These are phyloP conservation scores for Musca domestica DNA, from an alignment of 1,140 invertebrate species.

Conservation along the genomic window DNA sequence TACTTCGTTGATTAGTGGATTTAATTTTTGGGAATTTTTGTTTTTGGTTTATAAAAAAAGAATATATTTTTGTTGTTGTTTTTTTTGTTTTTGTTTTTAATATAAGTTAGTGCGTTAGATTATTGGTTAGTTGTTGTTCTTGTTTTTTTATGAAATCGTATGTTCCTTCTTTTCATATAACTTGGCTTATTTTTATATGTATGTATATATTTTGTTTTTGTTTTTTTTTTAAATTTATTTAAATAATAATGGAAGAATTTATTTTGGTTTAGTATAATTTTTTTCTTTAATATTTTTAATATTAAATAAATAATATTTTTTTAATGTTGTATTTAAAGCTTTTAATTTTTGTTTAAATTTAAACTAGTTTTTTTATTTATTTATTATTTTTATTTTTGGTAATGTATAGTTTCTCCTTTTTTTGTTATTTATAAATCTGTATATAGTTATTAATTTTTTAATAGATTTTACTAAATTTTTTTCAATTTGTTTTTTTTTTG, in stretches of 20 bases:
- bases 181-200: constrained; percentile 1
- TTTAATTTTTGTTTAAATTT: constrained; percentile 14
- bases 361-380: not conserved
- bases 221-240: too few species aligned
- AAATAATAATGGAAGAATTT: constrained; percentile 14
- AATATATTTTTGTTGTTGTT: too few species aligned
- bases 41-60: too few species aligned
- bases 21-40: too few species aligned
- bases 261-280: not conserved
- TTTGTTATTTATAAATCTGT: too few species aligned
- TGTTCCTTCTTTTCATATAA: not conserved
- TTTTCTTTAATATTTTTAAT: constrained; percentile 7
- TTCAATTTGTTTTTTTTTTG: not conserved
- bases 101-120: not conserved
- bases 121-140: constrained; percentile 19
- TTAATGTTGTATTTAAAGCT: constrained; percentile 6
- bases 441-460: not conserved
- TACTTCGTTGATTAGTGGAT: too few species aligned
- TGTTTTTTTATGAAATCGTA: constrained; percentile 3
- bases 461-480: too few species aligned
- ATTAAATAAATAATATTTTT: constrained; percentile 10
- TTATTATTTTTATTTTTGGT: too few species aligned
- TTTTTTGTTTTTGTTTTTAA: too few species aligned
- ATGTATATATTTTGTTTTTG: not conserved
- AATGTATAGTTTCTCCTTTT: too few species aligned